These are phyloP conservation scores for Drosophila rellima DNA, from an alignment of 2,888 invertebrate genomes.

Conservation along the genomic window DNA sequence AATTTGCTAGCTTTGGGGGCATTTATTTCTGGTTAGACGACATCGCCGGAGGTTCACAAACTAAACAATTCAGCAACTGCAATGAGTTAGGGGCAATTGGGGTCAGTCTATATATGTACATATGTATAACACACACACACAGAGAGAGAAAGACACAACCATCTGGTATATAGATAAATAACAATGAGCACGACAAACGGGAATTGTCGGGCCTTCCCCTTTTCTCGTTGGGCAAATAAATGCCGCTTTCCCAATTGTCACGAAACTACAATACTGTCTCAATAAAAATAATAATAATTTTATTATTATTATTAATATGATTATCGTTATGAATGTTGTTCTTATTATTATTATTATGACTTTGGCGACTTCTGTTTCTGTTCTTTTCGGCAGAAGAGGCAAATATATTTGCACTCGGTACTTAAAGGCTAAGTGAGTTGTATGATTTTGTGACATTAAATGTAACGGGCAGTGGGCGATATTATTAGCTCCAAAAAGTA, in stretches of 20 bases:
- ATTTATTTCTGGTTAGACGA: conserved; percentile 10
- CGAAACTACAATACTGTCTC: conserved; percentile 74
- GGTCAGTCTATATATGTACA: conserved; percentile 5
- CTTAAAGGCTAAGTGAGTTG: neutral
- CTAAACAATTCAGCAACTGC: conserved; percentile 10
- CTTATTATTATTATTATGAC: conserved; percentile 41
- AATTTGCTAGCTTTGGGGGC: conserved; percentile 4
- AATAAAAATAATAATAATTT: conserved; percentile 56
- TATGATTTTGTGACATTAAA: neutral
- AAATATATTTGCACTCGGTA: neutral
- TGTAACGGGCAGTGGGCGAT: neutral
- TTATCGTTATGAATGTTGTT: conserved; percentile 30
- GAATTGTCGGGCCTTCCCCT: conserved; percentile 15
- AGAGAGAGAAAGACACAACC: neutral
- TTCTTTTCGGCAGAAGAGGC: neutral
- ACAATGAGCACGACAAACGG: conserved; percentile 19
- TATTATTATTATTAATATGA: conserved; percentile 34
- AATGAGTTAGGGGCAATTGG: conserved; percentile 9
- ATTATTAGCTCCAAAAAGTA: no score
- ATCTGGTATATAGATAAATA: conserved; percentile 23
- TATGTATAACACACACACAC: neutral
- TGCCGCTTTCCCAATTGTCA: conserved; percentile 17
- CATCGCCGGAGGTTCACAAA: conserved; percentile 10
- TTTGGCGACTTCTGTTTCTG: conserved; percentile 31
- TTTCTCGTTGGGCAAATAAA: conserved; percentile 54